Conservation (phyloP, 2,113 vertebrate species). For the Dunckerocampus dactyliophorus region DNA sequence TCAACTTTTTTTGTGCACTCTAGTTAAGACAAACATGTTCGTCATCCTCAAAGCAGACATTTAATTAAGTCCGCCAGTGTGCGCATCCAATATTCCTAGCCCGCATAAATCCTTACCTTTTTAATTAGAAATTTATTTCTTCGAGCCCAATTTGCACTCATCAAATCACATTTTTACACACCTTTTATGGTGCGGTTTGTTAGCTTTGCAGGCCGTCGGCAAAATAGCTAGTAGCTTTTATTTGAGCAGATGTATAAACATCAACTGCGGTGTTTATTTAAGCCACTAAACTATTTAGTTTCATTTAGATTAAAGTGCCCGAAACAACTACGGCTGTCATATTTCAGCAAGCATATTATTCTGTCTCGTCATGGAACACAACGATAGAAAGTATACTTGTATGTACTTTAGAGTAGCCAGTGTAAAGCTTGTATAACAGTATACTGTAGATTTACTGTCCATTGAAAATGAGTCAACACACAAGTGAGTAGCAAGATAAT, state of each 20-base stretch:
- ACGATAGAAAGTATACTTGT: too few species aligned
- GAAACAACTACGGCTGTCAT: too few species aligned
- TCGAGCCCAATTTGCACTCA: slow-evolving; percentile 45
- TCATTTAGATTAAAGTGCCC: too few species aligned
- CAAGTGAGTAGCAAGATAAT: too few species aligned
- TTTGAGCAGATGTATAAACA: slow-evolving; percentile 63
- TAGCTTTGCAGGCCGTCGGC: background rate
- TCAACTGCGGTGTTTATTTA: slow-evolving; percentile 21
- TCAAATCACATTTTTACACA: slow-evolving; percentile 50
- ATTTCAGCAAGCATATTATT: too few species aligned
- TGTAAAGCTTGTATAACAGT: too few species aligned
- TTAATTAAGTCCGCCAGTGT: slow-evolving; percentile 46
- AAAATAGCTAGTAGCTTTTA: slow-evolving; percentile 32
- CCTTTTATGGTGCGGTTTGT: slow-evolving; percentile 37
- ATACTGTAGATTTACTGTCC: too few species aligned
- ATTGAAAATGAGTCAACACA: too few species aligned
- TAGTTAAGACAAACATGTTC: slow-evolving; percentile 36
- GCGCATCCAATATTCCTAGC: slow-evolving; percentile 3
- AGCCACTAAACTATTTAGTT: background rate
- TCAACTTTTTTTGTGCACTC: too few species aligned
- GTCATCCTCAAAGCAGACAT: slow-evolving; percentile 44
- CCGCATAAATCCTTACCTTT: slow-evolving; percentile 11
- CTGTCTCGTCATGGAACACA: too few species aligned
- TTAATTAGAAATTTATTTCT: slow-evolving; percentile 45
- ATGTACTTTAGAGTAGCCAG: too few species aligned